Base-by-base conservation (phyloP, 2,888 invertebrate genomes). In the Desoria tigrina region DNA sequence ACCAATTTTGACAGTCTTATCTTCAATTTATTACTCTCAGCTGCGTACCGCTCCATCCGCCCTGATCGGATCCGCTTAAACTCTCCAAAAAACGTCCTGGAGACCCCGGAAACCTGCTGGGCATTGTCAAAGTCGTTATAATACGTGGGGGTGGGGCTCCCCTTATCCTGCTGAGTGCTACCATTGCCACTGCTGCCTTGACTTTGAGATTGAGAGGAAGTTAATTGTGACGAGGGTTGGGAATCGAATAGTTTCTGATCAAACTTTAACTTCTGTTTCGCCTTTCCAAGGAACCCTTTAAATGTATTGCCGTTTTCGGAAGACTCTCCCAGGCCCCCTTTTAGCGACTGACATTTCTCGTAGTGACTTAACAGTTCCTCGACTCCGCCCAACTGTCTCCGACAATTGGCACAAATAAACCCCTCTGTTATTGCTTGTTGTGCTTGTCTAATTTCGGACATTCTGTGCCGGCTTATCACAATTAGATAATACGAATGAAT, bases 1-100 rank as follows among this genome's bases (percentile, higher is more conserved):
- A 69, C 65, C 66, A 99, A 83, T 79, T 94, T 92, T 81, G 96
- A 94, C 75, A 99, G 83, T 74, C 98, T 85, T 79, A 98, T 95
- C 57, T 98, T 85, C 63, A 98, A 82, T 81, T 94, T 96, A 80
- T 99, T 99, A 1, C 96, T 97, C 82, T 97, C 94, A 11, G 92
- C 88, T 0, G 94, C 92, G 79, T 90, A 91, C 77, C 93, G 86
- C 81, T 97, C 95, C 66, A 96, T 83, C 65, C 90, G 83, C 1
- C 84, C 82, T 77, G 86, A 87, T 70, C 90, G 82, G 63, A 83
- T 78, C 42, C 77, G 85, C 78, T 88, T 90, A 79, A 92, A 94
- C 78, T 87, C 87, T 54, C 88, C 87, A 6, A 88, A 88, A 75
- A 90, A 88, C 68, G 85, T 86, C 55, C 84, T 83, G 2, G 81